Evolutionary conservation across 2,888 invertebrate species (phyloP), one percentile per base, ranked within the genome.

Genomic region (Plutella xylostella): DNA sequence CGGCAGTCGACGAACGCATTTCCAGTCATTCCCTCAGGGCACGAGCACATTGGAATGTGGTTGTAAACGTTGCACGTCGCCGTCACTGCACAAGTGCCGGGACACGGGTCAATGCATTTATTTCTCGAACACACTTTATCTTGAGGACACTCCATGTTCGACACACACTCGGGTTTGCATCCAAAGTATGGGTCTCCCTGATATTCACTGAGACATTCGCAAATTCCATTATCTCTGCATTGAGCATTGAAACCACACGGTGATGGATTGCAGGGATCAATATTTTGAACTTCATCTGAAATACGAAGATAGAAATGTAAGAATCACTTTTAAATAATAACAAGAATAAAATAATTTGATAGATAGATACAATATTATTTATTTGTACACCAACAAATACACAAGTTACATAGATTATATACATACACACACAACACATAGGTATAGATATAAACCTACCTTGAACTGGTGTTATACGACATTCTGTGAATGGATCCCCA

Each of bases 141-240:
- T 47, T 82, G 58, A 0, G 88, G 63, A 65, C 93, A 93, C 54
- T 93, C 93, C 43, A 87, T 87, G 64, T 90, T 93, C 15, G 89
- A 84, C 17, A 92, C 84, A 65, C 93, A 93, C 76, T 93, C 92
- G 1, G 92, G 93, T 51, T 90, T 86, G 60, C 93, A 93, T 18
- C 89, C 89, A 22, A 85, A 68, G 58, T 89, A 90, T 28, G 93
- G 92, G 72, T 92, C 90, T 35, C 93, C 93, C 46, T 87, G 86
- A 62, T 90, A 92, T 55, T 90, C 90, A n/a, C 82, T 72, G 45
- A 89, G 63, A 60, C 93, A 93, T 14, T 88, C 86, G 61, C 93
- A 93, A 48, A 86, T 66, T 18, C 90, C 90, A 54, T 89, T 75
- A 40, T 39, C 68, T 50, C 75, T 72, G 58, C 91, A 92, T 60